Percentiles rank a stretch among this genome's conserved stretches.
These are phyloP conservation scores for Pangasius mekongensis DNA, from an alignment of 2,797 vertebrate species.

Conservation along the genomic window DNA sequence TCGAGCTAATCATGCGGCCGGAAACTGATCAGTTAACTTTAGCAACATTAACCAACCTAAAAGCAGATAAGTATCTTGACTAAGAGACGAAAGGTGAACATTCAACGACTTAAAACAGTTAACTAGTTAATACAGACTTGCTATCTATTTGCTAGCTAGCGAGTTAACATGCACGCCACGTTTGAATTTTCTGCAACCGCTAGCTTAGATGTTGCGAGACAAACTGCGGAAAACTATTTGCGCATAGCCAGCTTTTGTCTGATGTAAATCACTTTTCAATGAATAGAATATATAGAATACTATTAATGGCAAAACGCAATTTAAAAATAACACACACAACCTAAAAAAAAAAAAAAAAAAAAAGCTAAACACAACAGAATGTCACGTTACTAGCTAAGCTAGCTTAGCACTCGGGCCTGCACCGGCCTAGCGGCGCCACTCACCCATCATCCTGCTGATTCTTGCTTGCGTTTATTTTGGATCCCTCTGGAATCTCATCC, in stretches of 20 bases:
- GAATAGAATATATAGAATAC: background rate
- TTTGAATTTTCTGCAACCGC: background rate
- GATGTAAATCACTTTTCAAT: background rate
- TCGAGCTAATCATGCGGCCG: background rate
- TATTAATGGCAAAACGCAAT: background rate
- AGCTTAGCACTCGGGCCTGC: constrained; percentile 3
- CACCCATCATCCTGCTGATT: constrained; percentile 87
- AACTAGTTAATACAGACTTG: background rate
- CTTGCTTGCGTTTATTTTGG: constrained; percentile 88
- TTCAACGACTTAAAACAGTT: background rate
- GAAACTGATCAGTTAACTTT: background rate
- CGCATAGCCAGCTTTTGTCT: background rate
- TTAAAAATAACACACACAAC: background rate
- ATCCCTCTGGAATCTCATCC: constrained; percentile 84
- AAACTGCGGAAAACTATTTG: background rate
- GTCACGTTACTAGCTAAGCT: background rate
- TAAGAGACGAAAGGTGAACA: rapidly evolving
- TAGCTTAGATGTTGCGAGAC: background rate
- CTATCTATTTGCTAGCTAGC: no score
- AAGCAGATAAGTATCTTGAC: background rate
- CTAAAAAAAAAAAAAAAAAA: background rate
- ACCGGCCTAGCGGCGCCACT: constrained; percentile 34
- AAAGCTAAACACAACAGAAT: background rate
- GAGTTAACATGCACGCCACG: constrained; percentile 2
- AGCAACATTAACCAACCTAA: background rate